Evolutionary conservation across 2,113 vertebrate genomes (phyloP).

Genomic region (Mionectes macconnelli): DNA sequence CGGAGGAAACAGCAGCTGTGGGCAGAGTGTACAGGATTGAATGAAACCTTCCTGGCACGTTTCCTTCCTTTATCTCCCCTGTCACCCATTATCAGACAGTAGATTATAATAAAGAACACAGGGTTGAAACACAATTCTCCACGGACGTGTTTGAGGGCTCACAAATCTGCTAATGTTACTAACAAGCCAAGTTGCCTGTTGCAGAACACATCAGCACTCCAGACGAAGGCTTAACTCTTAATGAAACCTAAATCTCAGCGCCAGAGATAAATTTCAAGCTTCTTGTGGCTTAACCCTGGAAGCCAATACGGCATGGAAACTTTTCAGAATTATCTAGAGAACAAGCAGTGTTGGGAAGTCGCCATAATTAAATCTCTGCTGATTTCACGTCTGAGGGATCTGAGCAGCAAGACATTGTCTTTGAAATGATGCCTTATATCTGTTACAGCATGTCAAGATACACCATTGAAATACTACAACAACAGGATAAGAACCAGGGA

Average conservation of each 20-base stretch:
- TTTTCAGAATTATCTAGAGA: conserved; percentile 16
- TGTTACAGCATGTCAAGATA: neutral
- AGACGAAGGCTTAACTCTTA: conserved; percentile 28
- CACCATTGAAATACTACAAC: neutral
- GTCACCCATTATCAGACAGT: conserved; percentile 1
- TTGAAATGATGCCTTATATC: neutral
- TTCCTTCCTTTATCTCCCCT: conserved; percentile 59
- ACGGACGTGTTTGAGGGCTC: neutral
- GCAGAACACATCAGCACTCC: conserved; percentile 38
- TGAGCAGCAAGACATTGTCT: neutral
- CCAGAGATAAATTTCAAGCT: conserved; percentile 41
- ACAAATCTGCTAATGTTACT: conserved; percentile 41
- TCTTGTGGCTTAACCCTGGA: conserved; percentile 28
- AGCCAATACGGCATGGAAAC: conserved; percentile 26
- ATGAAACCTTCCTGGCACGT: conserved; percentile 18
- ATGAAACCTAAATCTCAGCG: conserved; percentile 15
- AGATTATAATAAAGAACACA: conserved; percentile 47
- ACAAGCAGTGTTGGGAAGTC: neutral
- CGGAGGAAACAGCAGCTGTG: conserved; percentile 13
- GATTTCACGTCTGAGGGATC: neutral
- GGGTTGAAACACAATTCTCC: conserved; percentile 33
- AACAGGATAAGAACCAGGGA: neutral
- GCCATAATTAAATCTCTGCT: neutral
- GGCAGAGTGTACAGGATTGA: neutral
- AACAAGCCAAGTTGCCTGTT: neutral